A percentile compares a stretch with the other conserved stretches of the same genome.
Conservation (phyloP, 2,888 invertebrate species). For the Drosophila acutilabella region DNA sequence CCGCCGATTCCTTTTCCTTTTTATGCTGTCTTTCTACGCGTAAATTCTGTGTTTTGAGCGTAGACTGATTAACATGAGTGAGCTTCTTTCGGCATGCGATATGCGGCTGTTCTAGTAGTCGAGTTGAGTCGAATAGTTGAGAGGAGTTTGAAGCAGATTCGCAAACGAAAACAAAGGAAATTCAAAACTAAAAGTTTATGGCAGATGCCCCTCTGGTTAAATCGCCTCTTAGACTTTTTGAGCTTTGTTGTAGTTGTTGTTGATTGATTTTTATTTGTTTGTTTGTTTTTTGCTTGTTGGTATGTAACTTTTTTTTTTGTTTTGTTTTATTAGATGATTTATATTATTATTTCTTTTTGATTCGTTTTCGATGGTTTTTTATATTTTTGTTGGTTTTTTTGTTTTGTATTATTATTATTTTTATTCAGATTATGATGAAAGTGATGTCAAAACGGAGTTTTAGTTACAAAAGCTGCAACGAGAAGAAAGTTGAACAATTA, state of each 20-base stretch:
- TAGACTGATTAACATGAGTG: conserved; percentile 41
- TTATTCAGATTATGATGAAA: conserved; percentile 85
- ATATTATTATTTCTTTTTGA: conserved; percentile 83
- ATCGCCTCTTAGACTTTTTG: conserved; percentile 72
- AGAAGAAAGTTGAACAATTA: conserved; percentile 55
- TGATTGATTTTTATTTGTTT: conserved; percentile 38
- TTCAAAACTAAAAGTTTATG: conserved; percentile 74
- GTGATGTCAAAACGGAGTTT: conserved; percentile 86
- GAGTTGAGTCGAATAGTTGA: conserved; percentile 2
- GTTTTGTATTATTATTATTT: conserved; percentile 75
- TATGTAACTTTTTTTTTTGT: conserved; percentile 58
- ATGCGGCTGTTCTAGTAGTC: conserved; percentile 17
- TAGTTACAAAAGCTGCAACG: conserved; percentile 85
- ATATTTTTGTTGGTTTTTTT: conserved; percentile 52
- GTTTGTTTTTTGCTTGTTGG: conserved; percentile 30
- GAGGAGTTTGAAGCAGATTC: conserved; percentile 50
- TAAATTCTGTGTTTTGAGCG: conserved; percentile 39
- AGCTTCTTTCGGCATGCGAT: conserved; percentile 36
- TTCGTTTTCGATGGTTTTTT: conserved; percentile 83
- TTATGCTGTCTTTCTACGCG: conserved; percentile 22
- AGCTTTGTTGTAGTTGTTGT: conserved; percentile 71
- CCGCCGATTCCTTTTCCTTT: conserved; percentile 25
- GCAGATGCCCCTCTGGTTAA: conserved; percentile 64
- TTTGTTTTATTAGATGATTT: conserved; percentile 81
- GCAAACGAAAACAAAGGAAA: conserved; percentile 72